Evolutionary conservation across 2,797 vertebrate genomes (phyloP), one percentile per base, ranked within the genome.

Genomic region (Artibeus jamaicensis): DNA sequence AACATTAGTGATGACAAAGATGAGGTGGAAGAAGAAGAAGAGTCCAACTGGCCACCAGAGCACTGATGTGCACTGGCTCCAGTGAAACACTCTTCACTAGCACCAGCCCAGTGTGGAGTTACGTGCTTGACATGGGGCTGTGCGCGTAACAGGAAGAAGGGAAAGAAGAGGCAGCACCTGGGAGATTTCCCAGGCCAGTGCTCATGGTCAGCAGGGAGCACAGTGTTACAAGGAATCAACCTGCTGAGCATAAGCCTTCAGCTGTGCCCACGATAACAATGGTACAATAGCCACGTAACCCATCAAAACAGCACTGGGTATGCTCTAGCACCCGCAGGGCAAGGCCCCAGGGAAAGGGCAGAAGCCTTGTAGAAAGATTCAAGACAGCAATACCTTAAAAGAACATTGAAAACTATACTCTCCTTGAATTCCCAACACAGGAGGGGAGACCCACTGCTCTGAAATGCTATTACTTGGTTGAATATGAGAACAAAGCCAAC

Each of bases 371-470:
- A 29, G 55, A 68, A 81, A 90, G 46, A 85, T 29, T 21, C 77
- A 53, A 92, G 71, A 86, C 26, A 21, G 62, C 82, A 92, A 82
- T 68, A 86, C 19, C 73, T 83, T 91, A 71, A 67, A 92, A 94
- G 48, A 94, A 94, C 55, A 68, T 29, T 59, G 37, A 73, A 93
- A 91, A 83, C 79, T 24, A 57, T 77, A 57, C 32, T 92, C 89
- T 62, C 59, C 34, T 14, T 78, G 59, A 81, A 93, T 87, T 89
- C 91, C 39, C 6, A 11, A 22, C 39, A 34, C 82, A 85, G 37
- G 42, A 95, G 76, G 24, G 9, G 53, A 24, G 42, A 76, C 55
- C 65, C 34, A 67, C 34, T 65, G 55, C 44, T 94, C 82, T 90
- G 62, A 92, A 86, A 87, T 57, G 42, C 74, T 71, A 8, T 86